phyloP scores from a whole-genome alignment of 2,113 vertebrate species.

The Falco punctatus region DNA sequence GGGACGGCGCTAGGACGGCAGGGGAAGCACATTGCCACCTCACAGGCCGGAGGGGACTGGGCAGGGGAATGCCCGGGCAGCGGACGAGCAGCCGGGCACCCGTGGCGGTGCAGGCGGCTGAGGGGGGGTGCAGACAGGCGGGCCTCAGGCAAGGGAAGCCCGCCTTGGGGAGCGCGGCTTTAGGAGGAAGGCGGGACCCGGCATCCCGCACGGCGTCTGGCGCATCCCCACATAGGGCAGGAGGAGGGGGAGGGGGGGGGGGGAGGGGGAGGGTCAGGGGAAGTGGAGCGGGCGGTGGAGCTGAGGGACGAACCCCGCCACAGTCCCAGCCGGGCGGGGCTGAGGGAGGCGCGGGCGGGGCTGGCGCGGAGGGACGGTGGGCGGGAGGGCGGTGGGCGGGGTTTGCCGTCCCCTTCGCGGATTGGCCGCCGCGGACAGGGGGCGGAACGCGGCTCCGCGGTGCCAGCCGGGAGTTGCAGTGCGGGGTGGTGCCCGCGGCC shows the following conservation, averaged over 20 bases:
- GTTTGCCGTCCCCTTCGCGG: fast-evolving
- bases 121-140: too few relatives aligned
- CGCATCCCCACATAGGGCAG: too few relatives aligned
- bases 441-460: fast-evolving
- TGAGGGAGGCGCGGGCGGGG: fast-evolving
- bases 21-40: neutral
- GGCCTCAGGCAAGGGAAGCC: neutral
- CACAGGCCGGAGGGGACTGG: neutral
- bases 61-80: fast-evolving
- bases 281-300: neutral
- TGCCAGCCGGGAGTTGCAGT: neutral
- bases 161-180: neutral
- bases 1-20: too few relatives aligned
- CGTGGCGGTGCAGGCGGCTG: neutral
- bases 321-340: too few relatives aligned
- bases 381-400: fast-evolving
- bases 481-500: fast-evolving
- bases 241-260: too few relatives aligned
- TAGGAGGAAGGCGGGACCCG: too few relatives aligned
- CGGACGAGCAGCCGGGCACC: neutral
- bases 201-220: fast-evolving
- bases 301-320: too few relatives aligned
- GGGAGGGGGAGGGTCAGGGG: neutral
- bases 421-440: fast-evolving
- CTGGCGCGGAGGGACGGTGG: neutral